Percentiles rank a stretch among this genome's conserved stretches.
Evolutionary conservation across 2,113 vertebrate species (phyloP).

Genomic region (Mesoclemmys tuberculata): DNA sequence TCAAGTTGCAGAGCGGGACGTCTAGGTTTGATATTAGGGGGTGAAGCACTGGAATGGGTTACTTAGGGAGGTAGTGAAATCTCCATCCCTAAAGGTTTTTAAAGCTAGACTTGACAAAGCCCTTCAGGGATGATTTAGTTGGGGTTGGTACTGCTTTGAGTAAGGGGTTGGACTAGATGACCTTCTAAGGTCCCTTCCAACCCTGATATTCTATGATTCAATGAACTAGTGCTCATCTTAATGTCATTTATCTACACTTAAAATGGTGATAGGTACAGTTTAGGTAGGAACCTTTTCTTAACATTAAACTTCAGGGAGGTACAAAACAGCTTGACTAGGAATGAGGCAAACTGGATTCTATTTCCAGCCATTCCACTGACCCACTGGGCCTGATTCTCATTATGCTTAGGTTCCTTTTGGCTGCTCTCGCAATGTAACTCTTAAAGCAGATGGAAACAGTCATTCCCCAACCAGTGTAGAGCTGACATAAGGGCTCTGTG

Average conservation of each 20-base stretch:
- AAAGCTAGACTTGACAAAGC: no score
- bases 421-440: constrained; percentile 9
- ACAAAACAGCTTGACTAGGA: neutral
- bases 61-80: no score
- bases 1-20: no score
- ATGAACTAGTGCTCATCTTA: neutral
- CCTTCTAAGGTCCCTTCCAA: no score
- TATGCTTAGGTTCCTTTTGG: constrained; percentile 6
- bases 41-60: no score
- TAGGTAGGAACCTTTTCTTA: neutral
- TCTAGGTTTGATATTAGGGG: no score
- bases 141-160: no score
- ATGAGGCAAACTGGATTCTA: neutral
- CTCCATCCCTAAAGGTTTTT: no score
- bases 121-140: no score
- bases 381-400: neutral
- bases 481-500: neutral
- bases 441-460: neutral
- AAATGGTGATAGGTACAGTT: neutral
- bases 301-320: neutral
- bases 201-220: no score
- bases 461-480: neutral
- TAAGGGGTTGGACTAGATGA: no score
- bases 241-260: neutral
- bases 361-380: constrained; percentile 28